phyloP scores from a whole-genome alignment of 2,888 invertebrate species.

The Temnothorax unifasciatus region DNA sequence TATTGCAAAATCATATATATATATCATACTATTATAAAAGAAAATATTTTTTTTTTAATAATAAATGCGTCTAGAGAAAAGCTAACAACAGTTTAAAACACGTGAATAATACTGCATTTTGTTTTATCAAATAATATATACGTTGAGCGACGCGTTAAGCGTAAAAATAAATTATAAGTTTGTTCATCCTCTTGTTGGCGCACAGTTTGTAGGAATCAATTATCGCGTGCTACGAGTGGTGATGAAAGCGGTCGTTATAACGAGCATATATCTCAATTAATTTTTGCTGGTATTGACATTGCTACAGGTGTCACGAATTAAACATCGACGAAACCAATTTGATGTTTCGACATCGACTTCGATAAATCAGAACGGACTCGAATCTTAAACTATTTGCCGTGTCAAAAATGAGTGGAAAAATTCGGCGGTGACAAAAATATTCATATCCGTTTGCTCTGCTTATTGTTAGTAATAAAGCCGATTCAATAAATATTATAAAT shows the following conservation, averaged over 20 bases:
- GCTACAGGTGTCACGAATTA: slow-evolving; percentile 49
- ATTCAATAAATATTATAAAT: slow-evolving; percentile 14
- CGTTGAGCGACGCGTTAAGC: not conserved
- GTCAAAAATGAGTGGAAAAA: slow-evolving; percentile 21
- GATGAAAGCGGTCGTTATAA: slow-evolving; percentile 59
- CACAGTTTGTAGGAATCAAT: slow-evolving; percentile 54
- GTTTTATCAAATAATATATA: not conserved
- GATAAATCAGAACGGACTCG: slow-evolving; percentile 35
- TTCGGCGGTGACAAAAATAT: not conserved
- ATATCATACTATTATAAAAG: not conserved
- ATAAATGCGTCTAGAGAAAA: not conserved
- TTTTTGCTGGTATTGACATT: slow-evolving; percentile 48
- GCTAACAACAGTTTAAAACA: not conserved
- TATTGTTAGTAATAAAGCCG: slow-evolving; percentile 2
- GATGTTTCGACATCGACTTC: slow-evolving; percentile 29
- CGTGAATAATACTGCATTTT: not conserved
- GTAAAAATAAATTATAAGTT: slow-evolving; percentile 53
- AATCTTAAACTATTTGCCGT: slow-evolving; percentile 16
- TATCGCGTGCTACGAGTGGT: slow-evolving; percentile 39
- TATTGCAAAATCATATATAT: not conserved
- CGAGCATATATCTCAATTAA: slow-evolving; percentile 58
- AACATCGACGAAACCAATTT: slow-evolving; percentile 46
- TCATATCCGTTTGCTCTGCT: not conserved
- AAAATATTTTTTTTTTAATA: not conserved
- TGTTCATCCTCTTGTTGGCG: slow-evolving; percentile 22